Conservation (phyloP, 2,113 vertebrate species). For the Corythornis madagascariensis region DNA sequence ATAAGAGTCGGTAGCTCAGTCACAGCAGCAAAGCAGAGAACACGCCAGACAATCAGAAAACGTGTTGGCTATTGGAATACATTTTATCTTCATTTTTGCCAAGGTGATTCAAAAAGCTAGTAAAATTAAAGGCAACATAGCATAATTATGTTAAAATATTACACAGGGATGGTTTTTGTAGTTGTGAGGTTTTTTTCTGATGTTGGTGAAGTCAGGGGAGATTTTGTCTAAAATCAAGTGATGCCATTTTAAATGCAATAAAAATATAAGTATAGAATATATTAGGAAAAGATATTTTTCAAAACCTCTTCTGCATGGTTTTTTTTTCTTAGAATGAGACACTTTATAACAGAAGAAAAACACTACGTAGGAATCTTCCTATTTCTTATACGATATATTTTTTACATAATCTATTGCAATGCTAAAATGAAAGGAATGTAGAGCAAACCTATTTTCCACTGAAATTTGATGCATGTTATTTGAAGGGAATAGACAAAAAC, state of each 20-base stretch:
- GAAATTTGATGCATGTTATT: background rate
- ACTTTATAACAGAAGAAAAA: background rate
- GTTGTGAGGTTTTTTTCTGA: background rate
- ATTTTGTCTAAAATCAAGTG: background rate
- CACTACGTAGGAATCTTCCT: background rate
- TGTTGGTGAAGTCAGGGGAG: background rate
- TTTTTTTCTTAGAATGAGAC: background rate
- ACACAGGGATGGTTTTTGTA: background rate
- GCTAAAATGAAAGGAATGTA: background rate
- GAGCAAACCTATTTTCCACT: background rate
- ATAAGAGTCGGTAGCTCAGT: background rate
- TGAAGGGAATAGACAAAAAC: background rate
- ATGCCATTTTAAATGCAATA: background rate
- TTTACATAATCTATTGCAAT: slow-evolving; percentile 2
- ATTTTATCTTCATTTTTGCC: background rate
- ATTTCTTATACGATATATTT: background rate
- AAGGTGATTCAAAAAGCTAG: background rate
- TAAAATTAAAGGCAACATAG: background rate
- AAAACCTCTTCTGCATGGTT: background rate
- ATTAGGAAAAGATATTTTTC: background rate
- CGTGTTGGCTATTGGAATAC: background rate
- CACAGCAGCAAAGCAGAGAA: background rate
- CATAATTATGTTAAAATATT: background rate
- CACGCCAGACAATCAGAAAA: background rate
- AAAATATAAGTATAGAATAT: background rate